phyloP scores from a whole-genome alignment of 2,113 vertebrate genomes.

The Megatriorchis doriae region DNA sequence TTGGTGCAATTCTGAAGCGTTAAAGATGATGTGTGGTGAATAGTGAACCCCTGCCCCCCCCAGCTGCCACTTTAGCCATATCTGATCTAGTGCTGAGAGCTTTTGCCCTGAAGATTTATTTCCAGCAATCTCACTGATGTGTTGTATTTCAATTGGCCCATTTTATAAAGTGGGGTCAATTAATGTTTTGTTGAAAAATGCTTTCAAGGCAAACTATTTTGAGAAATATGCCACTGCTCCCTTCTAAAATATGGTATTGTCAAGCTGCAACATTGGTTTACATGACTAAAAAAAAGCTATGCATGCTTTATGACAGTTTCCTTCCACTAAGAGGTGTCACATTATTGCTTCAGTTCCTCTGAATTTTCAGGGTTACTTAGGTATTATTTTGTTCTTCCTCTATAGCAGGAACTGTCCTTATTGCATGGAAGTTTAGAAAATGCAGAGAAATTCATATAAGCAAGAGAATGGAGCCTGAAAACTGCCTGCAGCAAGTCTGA shows the following conservation, averaged over 20 bases:
- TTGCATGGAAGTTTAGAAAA: not conserved
- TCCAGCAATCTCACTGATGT: not conserved
- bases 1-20: not conserved
- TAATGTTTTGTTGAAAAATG: not conserved
- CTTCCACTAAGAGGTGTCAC: not conserved
- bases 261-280: not conserved
- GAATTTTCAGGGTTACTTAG: not conserved
- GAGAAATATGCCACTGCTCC: not conserved
- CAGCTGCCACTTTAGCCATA: accelerated
- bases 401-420: not conserved
- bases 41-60: not conserved
- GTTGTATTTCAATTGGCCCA: not conserved
- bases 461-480: not conserved
- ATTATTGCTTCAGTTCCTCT: not conserved
- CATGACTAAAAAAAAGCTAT: not conserved
- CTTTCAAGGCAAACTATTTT: not conserved
- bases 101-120: not conserved
- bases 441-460: not conserved
- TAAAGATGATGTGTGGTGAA: not conserved
- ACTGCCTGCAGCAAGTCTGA: not conserved
- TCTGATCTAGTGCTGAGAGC: not conserved
- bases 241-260: not conserved
- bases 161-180: not conserved
- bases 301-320: not conserved
- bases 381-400: not conserved